phyloP scores from a whole-genome alignment of 2,888 invertebrate species.

The Philaethria dido region DNA sequence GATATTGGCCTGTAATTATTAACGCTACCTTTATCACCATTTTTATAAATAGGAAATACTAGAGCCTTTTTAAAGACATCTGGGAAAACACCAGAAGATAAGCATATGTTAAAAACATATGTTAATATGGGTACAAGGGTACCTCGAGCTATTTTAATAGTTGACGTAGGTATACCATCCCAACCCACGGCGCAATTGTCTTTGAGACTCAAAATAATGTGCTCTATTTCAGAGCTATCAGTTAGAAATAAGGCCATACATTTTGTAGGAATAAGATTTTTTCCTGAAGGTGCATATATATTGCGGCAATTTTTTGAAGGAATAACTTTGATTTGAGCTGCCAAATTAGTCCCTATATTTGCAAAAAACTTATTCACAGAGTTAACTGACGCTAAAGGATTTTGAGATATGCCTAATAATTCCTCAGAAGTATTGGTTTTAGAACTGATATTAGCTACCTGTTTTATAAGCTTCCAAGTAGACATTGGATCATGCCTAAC shows the following conservation, averaged over 20 bases:
- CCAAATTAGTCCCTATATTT: neutral
- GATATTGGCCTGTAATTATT: too few species aligned
- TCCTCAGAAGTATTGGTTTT: neutral
- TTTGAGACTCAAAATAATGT: too few species aligned
- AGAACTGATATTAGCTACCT: conserved; percentile 5
- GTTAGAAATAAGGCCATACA: neutral
- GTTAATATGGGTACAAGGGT: too few species aligned
- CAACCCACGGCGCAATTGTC: too few species aligned
- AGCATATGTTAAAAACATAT: too few species aligned
- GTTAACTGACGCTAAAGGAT: neutral
- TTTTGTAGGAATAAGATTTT: neutral
- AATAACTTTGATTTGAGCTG: neutral
- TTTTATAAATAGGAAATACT: too few species aligned
- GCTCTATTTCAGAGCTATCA: neutral
- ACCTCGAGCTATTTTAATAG: too few species aligned
- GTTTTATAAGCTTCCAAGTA: conserved; percentile 31
- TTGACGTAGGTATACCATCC: too few species aligned
- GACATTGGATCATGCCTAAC: conserved; percentile 14
- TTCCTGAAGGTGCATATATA: neutral
- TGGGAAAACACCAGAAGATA: too few species aligned
- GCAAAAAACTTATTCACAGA: neutral
- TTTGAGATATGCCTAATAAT: neutral
- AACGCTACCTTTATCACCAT: too few species aligned
- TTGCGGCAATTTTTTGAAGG: neutral
- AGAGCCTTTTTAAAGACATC: too few species aligned